Evolutionary conservation across 2,888 invertebrate genomes (phyloP).

Genomic region (Nasonovia ribisnigri): DNA sequence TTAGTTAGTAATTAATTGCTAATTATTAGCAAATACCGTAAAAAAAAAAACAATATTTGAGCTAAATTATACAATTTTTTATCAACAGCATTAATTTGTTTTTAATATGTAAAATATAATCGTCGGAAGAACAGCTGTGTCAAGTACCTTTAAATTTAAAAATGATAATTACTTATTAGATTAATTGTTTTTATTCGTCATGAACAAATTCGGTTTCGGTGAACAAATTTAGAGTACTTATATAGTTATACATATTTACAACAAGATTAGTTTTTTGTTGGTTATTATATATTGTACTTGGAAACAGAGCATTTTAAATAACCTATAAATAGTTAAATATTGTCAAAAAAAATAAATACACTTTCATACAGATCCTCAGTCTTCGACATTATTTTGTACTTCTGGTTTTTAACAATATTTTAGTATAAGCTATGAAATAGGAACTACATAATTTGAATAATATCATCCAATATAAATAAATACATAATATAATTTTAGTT

Average conservation of each 20-base stretch:
- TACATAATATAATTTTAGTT: not conserved
- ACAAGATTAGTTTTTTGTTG: too few species aligned
- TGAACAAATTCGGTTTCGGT: not conserved
- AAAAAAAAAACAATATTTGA: not conserved
- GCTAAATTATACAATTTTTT: not conserved
- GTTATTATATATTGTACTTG: too few species aligned
- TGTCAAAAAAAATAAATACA: too few species aligned
- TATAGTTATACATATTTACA: too few species aligned
- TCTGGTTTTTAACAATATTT: too few species aligned
- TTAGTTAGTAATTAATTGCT: not conserved
- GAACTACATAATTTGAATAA: not conserved
- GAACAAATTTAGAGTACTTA: too few species aligned
- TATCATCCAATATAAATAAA: not conserved
- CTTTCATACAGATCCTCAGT: too few species aligned
- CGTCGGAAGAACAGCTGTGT: not conserved
- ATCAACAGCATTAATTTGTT: not conserved
- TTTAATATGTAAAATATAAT: not conserved
- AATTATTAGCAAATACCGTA: not conserved
- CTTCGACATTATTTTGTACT: too few species aligned
- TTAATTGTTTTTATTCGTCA: not conserved
- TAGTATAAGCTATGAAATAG: not conserved
- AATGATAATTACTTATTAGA: not conserved
- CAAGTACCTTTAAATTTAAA: not conserved
- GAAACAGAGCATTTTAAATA: too few species aligned
- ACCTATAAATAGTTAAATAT: too few species aligned